Evolutionary conservation across 2,797 vertebrate species (phyloP).

Genomic region (Chaetodon trifasciatus): DNA sequence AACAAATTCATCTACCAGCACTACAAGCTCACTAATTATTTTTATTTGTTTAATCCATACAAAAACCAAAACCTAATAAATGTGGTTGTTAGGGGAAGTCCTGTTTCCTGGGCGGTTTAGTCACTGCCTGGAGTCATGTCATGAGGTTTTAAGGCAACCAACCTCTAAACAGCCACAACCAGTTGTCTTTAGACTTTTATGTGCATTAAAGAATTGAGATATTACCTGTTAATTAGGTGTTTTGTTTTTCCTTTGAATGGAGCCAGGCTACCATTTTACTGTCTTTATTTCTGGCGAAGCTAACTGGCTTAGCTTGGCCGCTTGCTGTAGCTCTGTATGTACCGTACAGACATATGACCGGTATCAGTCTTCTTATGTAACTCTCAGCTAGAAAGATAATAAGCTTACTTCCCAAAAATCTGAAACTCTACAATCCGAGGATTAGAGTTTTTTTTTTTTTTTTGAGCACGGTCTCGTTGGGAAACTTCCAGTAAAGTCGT

Average conservation of each 20-base stretch:
- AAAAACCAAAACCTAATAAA: not conserved
- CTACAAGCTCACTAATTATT: not conserved
- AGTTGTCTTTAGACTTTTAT: not conserved
- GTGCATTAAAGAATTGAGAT: not conserved
- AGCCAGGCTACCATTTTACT: not conserved
- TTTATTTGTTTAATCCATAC: not conserved
- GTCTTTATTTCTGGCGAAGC: constrained; percentile 2
- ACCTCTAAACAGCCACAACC: not conserved
- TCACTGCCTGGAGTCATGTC: not conserved
- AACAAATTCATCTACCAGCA: not conserved
- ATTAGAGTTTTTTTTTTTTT: not conserved
- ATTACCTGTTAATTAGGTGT: not conserved
- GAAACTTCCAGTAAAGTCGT: constrained; percentile 8
- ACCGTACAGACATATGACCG: not conserved
- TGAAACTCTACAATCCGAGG: constrained; percentile 6
- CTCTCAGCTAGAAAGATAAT: not conserved
- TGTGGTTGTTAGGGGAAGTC: not conserved
- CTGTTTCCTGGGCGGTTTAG: not conserved
- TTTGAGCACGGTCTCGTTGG: not conserved
- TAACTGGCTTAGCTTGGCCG: not conserved
- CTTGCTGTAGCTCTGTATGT: constrained; percentile 3
- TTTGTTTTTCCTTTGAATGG: constrained; percentile 8
- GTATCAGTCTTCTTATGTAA: constrained; percentile 7
- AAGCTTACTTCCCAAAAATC: not conserved
- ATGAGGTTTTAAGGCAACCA: not conserved